phyloP scores from a whole-genome alignment of 2,888 invertebrate genomes.

The Cyclophora punctaria region DNA sequence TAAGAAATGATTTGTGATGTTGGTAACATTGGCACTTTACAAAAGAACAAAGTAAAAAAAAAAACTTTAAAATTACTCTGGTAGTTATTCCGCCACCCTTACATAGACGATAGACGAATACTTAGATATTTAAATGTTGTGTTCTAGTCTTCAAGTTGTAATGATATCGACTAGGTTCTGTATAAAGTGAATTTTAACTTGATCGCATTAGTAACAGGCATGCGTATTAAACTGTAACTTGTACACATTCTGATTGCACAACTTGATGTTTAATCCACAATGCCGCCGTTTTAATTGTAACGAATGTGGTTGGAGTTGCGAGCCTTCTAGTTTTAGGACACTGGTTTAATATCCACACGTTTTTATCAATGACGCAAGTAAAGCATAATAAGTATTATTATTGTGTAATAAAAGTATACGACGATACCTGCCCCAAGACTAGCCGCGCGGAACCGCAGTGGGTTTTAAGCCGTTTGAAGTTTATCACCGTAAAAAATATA shows the following conservation, averaged over 20 bases:
- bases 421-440: conserved; percentile 1
- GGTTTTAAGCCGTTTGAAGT: conserved; percentile 32
- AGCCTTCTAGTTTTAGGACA: background rate
- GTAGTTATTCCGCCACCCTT: no score
- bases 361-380: no score
- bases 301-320: conserved; percentile 1
- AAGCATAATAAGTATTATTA: no score
- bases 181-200: conserved; percentile 25
- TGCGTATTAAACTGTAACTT: conserved; percentile 45
- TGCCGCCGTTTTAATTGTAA: background rate
- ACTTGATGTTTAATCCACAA: conserved; percentile 30
- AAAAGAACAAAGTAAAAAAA: no score
- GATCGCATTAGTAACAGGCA: conserved; percentile 27
- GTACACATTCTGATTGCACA: conserved; percentile 63
- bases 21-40: no score
- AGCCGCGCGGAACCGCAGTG: conserved; percentile 39
- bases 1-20: no score
- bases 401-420: background rate
- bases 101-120: conserved; percentile 1
- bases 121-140: conserved; percentile 29
- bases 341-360: no score
- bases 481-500: no score
- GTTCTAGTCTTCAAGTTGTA: conserved; percentile 51
- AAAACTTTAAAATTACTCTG: no score
- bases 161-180: conserved; percentile 10